Percentiles rank a stretch among this genome's conserved stretches.
phyloP scores from a whole-genome alignment of 92 coral and sea anemone genomes.

The Parazoanthus atlanticus region DNA sequence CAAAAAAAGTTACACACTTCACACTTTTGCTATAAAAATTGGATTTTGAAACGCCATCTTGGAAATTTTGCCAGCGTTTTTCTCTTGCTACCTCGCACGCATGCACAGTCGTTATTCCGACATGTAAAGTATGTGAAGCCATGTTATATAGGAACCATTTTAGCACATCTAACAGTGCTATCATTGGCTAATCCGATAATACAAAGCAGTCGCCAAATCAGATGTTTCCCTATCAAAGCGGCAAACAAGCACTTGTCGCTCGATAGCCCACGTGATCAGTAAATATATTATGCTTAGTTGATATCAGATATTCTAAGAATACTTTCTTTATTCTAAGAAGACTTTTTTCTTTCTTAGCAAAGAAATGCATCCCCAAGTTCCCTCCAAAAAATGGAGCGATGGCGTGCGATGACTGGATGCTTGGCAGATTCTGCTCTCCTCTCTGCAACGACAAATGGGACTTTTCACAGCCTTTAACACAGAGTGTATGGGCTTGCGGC shows the following conservation, averaged over 20 bases:
- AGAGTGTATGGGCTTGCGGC: neutral
- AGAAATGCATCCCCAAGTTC: neutral
- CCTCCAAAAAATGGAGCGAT: conserved; percentile 50
- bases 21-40: too few species aligned
- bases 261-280: neutral
- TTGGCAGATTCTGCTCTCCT: conserved; percentile 30
- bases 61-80: too few species aligned
- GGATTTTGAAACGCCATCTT: too few species aligned
- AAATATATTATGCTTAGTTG: neutral
- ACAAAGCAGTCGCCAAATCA: too few species aligned
- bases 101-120: too few species aligned
- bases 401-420: conserved; percentile 50
- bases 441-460: conserved; percentile 37
- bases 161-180: too few species aligned
- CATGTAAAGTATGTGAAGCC: too few species aligned
- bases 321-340: neutral
- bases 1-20: too few species aligned
- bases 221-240: too few species aligned
- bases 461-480: neutral
- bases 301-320: neutral
- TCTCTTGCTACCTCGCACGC: too few species aligned
- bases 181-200: too few species aligned
- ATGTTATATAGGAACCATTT: too few species aligned
- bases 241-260: neutral
- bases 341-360: neutral